Base-by-base conservation (phyloP, 2,888 invertebrate species). In the Phytoseiulus persimilis region DNA sequence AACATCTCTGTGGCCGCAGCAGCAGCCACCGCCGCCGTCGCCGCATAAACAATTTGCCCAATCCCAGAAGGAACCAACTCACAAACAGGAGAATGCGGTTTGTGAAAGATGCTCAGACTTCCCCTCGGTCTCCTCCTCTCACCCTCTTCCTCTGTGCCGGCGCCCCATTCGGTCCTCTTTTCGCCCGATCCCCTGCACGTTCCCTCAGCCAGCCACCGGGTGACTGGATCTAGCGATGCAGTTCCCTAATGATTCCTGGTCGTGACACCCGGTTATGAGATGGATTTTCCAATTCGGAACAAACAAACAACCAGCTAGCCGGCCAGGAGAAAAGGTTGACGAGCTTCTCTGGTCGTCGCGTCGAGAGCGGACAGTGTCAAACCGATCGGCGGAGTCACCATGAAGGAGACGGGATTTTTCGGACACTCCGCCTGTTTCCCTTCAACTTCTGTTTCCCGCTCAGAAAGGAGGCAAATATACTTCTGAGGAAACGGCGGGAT, bases 71-170 rank as follows among this genome's bases (percentile, higher is more conserved):
- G 65, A 65, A 65, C 65, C 65, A 65, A 65, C 65, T 65, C 65
- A 65, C 65, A 65, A 65, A 65, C 65, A 65, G 65, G 65, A 65
- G 65, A 65, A 65, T 65, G 65, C 65, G 65, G 65, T 65, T 65
- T 28, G 65, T 65, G 65, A 65, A 65, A 65, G 65, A 65, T 65
- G 65, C 65, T 65, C 65, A 65, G 65, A 65, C 65, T 28, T 65
- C 65, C 65, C 65, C 65, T n/a, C 46, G 46, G 46, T 14, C 46
- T 6, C 14, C 46, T 46, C 46, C 6, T 65, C 65, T 14, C 65
- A 14, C 65, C 9, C 65, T 65, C 65, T 28, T 28, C 65, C 23
- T 65, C 65, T 65, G 2, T 14, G 65, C 28, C 65, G 28, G 14
- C 2, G 14, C 65, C 65, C 65, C 65, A 65, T 65, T 65, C 28